Base-by-base conservation (phyloP, 2,888 invertebrate genomes). In the Stictocephala bisonia region DNA sequence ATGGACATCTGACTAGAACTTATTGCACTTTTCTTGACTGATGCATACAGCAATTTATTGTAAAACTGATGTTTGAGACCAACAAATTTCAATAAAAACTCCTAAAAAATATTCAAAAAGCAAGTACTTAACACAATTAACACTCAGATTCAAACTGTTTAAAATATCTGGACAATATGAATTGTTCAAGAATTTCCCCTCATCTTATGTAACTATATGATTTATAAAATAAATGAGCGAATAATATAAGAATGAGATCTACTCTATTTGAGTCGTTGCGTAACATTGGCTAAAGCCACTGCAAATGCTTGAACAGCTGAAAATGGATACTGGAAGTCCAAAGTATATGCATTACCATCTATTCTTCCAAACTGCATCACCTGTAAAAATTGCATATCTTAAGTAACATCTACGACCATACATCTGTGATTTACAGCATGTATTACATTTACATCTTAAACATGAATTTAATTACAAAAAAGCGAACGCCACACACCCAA, bases 291-390 rank as follows among this genome's bases (percentile, higher is more conserved):
- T 82, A 99, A 89, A 77, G 99, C 99, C 74, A 99, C 98, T 71
- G 97, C 96, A 86, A 99, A 99, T 73, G 99, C 99, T 86, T 99
- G 99, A 76, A 98, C 89, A 78, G 98, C 97, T 73, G 97, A 96
- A 87, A 99, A 99, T 29, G 99, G 99, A 85, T 97, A 96, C 85
- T 99, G 97, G 86, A 98, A 98, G 87, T 99, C 99, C 82, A 99
- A 86, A 0, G 99, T 99, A 86, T 99, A 99, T 51, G 98, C 97
- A 84, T 98, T 98, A 80, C 95, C 96, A 86, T 99, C 99, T 81
- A 99, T 99, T 75, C 99, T 90, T 11, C 99, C 99, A 85, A 99
- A 99, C 86, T 99, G 99, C 97, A 99, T 98, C 75, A 99, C 99
- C 97, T 99, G 85, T 2, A 83, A 83, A n/a, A n/a, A n/a, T n/a